These are phyloP conservation scores for Steinernema hermaphroditum DNA, from an alignment of 2,888 invertebrate species.

Conservation along the genomic window DNA sequence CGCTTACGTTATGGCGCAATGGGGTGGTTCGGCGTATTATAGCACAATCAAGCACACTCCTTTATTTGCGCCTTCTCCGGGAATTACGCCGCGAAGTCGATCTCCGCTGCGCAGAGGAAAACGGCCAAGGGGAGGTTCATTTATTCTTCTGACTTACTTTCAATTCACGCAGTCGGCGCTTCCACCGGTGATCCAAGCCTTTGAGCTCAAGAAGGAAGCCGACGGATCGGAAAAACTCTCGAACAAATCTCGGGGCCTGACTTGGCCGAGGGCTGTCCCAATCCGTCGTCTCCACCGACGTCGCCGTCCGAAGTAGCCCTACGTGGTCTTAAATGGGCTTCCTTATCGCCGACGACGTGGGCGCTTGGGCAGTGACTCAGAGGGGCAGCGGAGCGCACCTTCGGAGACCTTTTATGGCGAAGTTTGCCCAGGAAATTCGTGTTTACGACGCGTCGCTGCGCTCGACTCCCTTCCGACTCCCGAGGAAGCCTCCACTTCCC, in stretches of 20 bases:
- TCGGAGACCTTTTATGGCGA: constrained; percentile 11
- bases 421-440: constrained; percentile 3
- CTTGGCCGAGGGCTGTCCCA: constrained; percentile 24
- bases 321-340: neutral
- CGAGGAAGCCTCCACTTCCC: too few species aligned
- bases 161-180: neutral
- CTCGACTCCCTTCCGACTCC: neutral
- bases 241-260: constrained; percentile 16
- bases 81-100: too few species aligned
- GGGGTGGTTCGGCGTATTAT: too few species aligned
- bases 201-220: too few species aligned
- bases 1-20: too few species aligned
- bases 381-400: neutral
- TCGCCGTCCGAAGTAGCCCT: neutral
- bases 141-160: neutral
- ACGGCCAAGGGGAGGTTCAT: neutral
- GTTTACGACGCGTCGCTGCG: constrained; percentile 23
- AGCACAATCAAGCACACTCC: too few species aligned
- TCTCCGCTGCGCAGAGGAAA: neutral
- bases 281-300: neutral
- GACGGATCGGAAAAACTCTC: constrained; percentile 28
- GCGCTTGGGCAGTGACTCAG: constrained; percentile 7
- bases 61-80: too few species aligned
- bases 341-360: constrained; percentile 18
- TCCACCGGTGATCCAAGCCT: too few species aligned